phyloP scores from a whole-genome alignment of 2,888 invertebrate species.

The Ecliptopera silaceata region DNA sequence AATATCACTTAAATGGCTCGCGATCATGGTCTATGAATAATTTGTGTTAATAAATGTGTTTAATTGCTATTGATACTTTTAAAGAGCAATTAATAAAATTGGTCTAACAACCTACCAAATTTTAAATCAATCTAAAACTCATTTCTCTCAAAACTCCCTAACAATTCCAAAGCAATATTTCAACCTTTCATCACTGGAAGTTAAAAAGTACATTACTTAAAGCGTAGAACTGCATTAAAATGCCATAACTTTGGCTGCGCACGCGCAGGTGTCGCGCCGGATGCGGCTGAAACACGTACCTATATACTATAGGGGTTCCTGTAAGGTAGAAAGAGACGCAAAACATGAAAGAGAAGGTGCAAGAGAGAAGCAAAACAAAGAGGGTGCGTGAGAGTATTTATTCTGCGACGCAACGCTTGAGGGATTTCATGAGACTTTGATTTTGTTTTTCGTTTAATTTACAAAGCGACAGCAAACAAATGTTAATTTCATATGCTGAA shows the following conservation, averaged over 20 bases:
- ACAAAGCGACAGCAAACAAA: not conserved
- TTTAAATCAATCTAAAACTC: slow-evolving; percentile 6
- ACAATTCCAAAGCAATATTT: slow-evolving; percentile 50
- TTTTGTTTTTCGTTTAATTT: slow-evolving; percentile 13
- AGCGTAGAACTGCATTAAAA: slow-evolving; percentile 73
- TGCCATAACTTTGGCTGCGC: slow-evolving; percentile 67
- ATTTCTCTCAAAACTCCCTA: slow-evolving; percentile 18
- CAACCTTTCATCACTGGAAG: slow-evolving; percentile 60
- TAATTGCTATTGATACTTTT: too few species aligned
- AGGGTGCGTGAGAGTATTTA: slow-evolving; percentile 45
- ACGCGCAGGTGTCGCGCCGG: slow-evolving; percentile 78
- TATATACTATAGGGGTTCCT: not conserved
- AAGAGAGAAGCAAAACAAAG: slow-evolving; percentile 43
- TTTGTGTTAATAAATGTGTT: too few species aligned
- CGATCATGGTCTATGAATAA: too few species aligned
- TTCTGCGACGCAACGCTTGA: slow-evolving; percentile 34
- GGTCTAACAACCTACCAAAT: too few species aligned
- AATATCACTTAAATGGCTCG: too few species aligned
- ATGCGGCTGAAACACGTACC: slow-evolving; percentile 72
- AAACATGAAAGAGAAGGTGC: slow-evolving; percentile 25
- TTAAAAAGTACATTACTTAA: slow-evolving; percentile 68
- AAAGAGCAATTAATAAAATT: too few species aligned
- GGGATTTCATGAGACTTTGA: slow-evolving; percentile 38
- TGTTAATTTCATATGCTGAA: not conserved
- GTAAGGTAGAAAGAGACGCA: slow-evolving; percentile 9